Conservation (phyloP, 2,797 vertebrate species). For the Tokudaia muenninki region DNA sequence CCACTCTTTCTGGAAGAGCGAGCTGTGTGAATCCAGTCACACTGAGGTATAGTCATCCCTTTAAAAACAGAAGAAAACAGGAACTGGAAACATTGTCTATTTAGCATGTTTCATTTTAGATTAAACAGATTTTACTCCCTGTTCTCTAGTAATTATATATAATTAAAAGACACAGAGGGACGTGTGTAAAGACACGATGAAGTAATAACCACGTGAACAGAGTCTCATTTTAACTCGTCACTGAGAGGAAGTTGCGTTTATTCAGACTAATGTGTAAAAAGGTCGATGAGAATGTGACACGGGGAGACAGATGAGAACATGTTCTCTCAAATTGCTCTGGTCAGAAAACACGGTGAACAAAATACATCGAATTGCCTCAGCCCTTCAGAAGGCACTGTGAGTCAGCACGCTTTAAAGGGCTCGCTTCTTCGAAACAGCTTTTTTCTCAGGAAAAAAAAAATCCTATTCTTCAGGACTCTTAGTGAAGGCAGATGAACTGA, state of each 20-base stretch:
- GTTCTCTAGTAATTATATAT: conserved; percentile 86
- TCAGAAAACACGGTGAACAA: conserved; percentile 85
- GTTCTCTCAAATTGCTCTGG: conserved; percentile 85
- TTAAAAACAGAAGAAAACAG: conserved; percentile 69
- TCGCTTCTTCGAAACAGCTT: not conserved
- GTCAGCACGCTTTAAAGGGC: conserved; percentile 49
- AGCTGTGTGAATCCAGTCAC: conserved; percentile 4
- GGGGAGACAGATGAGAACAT: conserved; percentile 80
- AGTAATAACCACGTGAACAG: conserved; percentile 66
- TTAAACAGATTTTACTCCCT: conserved; percentile 85
- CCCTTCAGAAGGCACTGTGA: conserved; percentile 71
- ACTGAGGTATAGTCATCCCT: conserved; percentile 22
- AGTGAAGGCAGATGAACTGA: not conserved
- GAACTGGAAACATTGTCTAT: conserved; percentile 82
- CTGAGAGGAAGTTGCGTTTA: conserved; percentile 83
- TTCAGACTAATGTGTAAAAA: conserved; percentile 85
- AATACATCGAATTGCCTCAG: conserved; percentile 82
- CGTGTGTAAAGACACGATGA: conserved; percentile 81
- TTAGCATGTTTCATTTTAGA: conserved; percentile 86
- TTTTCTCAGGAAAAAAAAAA: not conserved
- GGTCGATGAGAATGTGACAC: conserved; percentile 82
- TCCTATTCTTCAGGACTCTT: conserved; percentile 21
- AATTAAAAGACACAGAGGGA: conserved; percentile 84
- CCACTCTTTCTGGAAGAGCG: not conserved
- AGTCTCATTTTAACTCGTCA: conserved; percentile 78